phyloP scores from a whole-genome alignment of 2,888 invertebrate genomes.

The Serrognathus titanus region DNA sequence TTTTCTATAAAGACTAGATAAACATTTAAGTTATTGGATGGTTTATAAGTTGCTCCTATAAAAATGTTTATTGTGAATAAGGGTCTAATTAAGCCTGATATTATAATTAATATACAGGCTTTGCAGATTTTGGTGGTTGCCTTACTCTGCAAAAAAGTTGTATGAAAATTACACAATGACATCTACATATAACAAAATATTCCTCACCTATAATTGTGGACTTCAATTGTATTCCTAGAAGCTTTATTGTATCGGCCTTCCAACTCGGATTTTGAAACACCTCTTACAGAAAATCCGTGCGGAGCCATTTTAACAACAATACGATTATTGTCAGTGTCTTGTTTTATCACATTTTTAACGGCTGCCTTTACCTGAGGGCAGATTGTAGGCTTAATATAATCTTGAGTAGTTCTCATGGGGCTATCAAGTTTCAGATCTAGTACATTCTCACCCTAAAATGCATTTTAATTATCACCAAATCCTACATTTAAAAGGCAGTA shows the following conservation, averaged over 20 bases:
- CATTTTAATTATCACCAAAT: no score
- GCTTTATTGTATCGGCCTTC: constrained; percentile 48
- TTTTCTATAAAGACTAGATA: no score
- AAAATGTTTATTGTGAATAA: neutral
- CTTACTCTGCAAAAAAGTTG: constrained; percentile 33
- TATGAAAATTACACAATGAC: neutral
- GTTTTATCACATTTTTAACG: constrained; percentile 57
- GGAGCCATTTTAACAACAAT: constrained; percentile 43
- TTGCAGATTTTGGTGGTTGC: constrained; percentile 38
- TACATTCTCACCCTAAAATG: constrained; percentile 61
- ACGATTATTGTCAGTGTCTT: constrained; percentile 44
- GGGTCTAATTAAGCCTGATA: neutral
- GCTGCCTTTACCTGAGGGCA: constrained; percentile 71
- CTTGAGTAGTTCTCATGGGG: constrained; percentile 72
- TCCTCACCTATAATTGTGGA: constrained; percentile 42
- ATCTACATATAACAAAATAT: neutral
- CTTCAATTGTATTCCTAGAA: constrained; percentile 43
- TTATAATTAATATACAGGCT: constrained; percentile 32
- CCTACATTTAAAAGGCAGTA: neutral
- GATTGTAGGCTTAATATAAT: constrained; percentile 67
- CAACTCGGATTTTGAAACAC: constrained; percentile 44
- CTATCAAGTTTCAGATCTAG: constrained; percentile 71
- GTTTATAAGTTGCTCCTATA: neutral
- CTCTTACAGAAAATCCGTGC: constrained; percentile 39
- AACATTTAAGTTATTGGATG: neutral